phyloP scores from a whole-genome alignment of 53 echinoderm and acorn worm species.

The Stichopus horrens region DNA sequence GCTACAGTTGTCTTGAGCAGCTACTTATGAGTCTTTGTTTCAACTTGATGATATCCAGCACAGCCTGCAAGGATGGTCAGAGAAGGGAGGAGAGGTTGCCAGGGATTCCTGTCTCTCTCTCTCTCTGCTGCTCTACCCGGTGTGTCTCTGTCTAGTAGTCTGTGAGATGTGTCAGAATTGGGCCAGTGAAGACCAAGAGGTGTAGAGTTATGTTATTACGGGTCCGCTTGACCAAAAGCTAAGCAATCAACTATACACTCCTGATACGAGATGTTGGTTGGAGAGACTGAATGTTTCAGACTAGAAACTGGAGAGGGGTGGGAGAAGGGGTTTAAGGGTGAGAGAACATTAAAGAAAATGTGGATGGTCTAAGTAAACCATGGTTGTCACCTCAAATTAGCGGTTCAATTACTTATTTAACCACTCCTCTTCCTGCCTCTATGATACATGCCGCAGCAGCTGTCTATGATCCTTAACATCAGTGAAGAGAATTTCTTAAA shows the following conservation, averaged over 20 bases:
- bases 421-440: no score
- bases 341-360: not conserved
- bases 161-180: not conserved
- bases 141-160: not conserved
- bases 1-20: not conserved
- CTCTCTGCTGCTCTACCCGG: not conserved
- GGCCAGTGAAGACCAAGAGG: not conserved
- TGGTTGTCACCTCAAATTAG: no score
- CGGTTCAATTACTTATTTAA: no score
- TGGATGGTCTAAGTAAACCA: no score
- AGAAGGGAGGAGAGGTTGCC: not conserved
- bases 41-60: not conserved
- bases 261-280: no score
- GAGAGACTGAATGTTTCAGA: no score
- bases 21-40: conserved; percentile 2
- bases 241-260: no score
- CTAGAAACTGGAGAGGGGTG: not conserved
- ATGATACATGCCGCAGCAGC: no score
- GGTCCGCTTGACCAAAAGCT: no score
- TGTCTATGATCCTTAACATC: no score
- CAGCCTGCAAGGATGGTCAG: not conserved
- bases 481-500: no score
- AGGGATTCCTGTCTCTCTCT: not conserved
- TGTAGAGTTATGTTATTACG: not conserved
- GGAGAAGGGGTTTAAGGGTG: not conserved